Percentiles rank a stretch among this genome's conserved stretches.
These are phyloP conservation scores for Pegoplata infirma DNA, from an alignment of 2,888 invertebrate genomes.

Conservation along the genomic window DNA sequence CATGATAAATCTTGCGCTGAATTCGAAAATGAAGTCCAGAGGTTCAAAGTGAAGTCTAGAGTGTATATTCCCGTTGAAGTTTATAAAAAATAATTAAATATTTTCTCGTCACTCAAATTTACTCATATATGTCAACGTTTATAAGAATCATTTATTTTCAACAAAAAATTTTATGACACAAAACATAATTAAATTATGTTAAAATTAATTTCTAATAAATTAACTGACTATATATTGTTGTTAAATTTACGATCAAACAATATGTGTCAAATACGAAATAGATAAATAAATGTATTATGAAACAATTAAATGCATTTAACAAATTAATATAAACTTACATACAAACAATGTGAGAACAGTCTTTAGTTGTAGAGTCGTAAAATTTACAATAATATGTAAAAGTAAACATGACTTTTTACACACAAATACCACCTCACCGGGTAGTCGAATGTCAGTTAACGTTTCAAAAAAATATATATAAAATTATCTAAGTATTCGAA, in stretches of 20 bases:
- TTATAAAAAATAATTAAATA: too few species aligned
- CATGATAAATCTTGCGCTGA: too few species aligned
- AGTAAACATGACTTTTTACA: too few species aligned
- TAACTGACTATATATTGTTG: conserved; percentile 36
- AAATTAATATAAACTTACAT: conserved; percentile 48
- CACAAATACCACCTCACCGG: background rate
- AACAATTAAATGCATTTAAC: conserved; percentile 60
- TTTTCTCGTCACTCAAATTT: too few species aligned
- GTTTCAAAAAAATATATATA: too few species aligned
- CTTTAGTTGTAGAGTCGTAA: conserved; percentile 19
- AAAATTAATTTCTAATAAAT: conserved; percentile 35
- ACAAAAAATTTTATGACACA: background rate
- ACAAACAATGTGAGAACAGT: background rate
- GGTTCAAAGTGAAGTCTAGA: too few species aligned
- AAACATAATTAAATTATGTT: conserved; percentile 41
- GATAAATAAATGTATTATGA: conserved; percentile 26
- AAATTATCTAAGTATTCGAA: too few species aligned
- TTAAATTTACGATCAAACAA: conserved; percentile 51
- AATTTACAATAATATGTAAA: conserved; percentile 27
- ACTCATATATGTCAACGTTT: too few species aligned
- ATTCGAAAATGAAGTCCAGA: too few species aligned
- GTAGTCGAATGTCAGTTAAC: background rate
- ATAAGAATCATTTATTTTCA: too few species aligned
- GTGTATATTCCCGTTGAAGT: too few species aligned
- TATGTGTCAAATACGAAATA: conserved; percentile 29